phyloP scores from a whole-genome alignment of 2,888 invertebrate species.

The Atethmia centrago region DNA sequence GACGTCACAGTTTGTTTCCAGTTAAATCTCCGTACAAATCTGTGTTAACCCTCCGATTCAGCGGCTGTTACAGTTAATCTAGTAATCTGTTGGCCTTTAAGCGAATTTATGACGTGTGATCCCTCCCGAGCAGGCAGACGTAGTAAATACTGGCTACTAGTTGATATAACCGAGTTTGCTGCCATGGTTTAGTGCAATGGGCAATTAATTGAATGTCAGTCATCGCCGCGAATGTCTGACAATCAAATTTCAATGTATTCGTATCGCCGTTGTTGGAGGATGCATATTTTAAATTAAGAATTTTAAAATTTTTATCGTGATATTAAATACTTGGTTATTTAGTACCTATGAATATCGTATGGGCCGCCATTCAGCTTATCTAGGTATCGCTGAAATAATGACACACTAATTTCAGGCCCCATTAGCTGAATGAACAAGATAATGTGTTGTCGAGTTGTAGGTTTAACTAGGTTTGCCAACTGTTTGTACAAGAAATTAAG shows the following conservation, averaged over 20 bases:
- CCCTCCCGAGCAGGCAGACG: constrained; percentile 12
- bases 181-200: constrained; percentile 24
- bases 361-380: too few relatives aligned
- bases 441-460: not conserved
- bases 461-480: too few relatives aligned
- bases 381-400: not conserved
- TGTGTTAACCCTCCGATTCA: constrained; percentile 5
- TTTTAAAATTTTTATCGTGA: not conserved
- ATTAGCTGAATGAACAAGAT: not conserved
- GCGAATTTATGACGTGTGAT: constrained; percentile 44
- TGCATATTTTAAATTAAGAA: constrained; percentile 23
- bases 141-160: constrained; percentile 29
- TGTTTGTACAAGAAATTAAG: too few relatives aligned
- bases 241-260: constrained; percentile 15
- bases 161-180: constrained; percentile 7
- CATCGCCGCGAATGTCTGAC: constrained; percentile 9
- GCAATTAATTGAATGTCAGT: constrained; percentile 46
- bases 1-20: not conserved
- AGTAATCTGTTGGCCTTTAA: constrained; percentile 18
- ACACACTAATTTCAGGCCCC: not conserved
- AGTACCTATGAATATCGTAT: not conserved
- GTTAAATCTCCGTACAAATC: constrained; percentile 26
- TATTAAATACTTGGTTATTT: not conserved
- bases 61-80: constrained; percentile 40
- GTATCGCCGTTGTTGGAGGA: constrained; percentile 11